Evolutionary conservation across 2,888 invertebrate species (phyloP), one percentile per base, ranked within the genome.

Genomic region (Drosophila limbata): DNA sequence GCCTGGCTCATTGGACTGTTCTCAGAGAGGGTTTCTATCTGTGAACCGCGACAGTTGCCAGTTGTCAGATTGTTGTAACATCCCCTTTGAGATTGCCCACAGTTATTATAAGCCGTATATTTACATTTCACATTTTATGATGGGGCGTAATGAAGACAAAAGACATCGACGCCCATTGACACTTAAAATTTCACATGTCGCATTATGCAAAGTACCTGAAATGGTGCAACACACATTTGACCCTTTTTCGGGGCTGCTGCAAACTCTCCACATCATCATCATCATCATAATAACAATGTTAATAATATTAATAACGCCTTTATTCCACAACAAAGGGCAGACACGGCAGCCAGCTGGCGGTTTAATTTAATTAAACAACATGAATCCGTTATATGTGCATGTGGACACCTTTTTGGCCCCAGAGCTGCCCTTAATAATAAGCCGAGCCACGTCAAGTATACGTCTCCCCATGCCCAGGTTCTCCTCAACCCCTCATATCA

Each of bases 291-390:
- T 62, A 62, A 64, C 67, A 69, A 67, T 55, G 73, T 74, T 85
- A 85, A 87, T 84, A 88, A 84, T 85, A 85, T 89, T 85, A 85
- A 85, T 89, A 83, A 81, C 85, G 80, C 88, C 82, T 87, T 85
- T 81, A 87, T 85, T 69, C 72, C 82, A 52, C 73, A 81, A 84
- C 82, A 84, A 84, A 84, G 73, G 77, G 33, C 70, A 57, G 60
- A 60, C 57, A 51, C 69, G 70, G 71, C 76, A 25, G 69, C 59
- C 75, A 79, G 69, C 33, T 56, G 75, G 68, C 69, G 81, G 85
- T 88, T 87, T 86, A 88, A 86, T 86, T 86, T 89, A 86, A 86
- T 86, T 86, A 86, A 89, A 86, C 89, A 88, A 85, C 86, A 85
- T 82, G 80, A 86, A 88, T 82, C 82, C 77, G 70, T 68, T 84